Evolutionary conservation across 2,113 vertebrate genomes (phyloP), one percentile per base, ranked within the genome.

Genomic region (Vulpes ferrilata): DNA sequence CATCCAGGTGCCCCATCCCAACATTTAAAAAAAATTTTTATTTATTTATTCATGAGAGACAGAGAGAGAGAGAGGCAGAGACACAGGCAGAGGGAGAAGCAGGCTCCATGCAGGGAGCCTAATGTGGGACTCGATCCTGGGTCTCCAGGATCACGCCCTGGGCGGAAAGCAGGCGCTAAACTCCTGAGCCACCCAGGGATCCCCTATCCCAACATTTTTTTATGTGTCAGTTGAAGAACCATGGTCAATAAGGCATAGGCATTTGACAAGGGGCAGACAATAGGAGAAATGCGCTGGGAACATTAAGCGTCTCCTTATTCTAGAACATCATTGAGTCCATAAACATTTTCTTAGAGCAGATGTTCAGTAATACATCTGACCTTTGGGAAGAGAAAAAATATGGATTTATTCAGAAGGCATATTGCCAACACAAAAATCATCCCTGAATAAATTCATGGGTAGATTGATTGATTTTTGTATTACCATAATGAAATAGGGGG

Each of bases 341-440:
- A 80, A 95, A 96, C 38, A 95, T 95, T 96, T 97, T 93, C 48
- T 60, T 59, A 95, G 71, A 95, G 76, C 64, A 95, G 82, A 95
- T 95, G 65, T 82, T 94, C 84, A 73, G 53, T 78, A 80, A 93
- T 93, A 97, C 22, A 65, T 60, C 43, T 98, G 73, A 96, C 78
- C 51, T 98, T 97, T 96, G 30, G 48, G 25, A 83, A 95, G 32
- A 94, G 53, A 98, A 98, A 97, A 97, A 95, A 79, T 97, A 94
- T 51, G 32, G 25, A 93, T 96, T 96, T 97, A 96, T 97, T 62
- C 60, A 96, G 38, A 88, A 95, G 65, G 73, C 73, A 82, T 65
- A 53, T 83, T 91, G 78, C 82, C 79, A 95, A 79, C 65, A 59
- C 25, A 91, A 79, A 97, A 95, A 85, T 90, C 67, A 95, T 88